Evolutionary conservation across 1,140 invertebrate genomes (phyloP).

Genomic region (Venustaconcha ellipsiformis): DNA sequence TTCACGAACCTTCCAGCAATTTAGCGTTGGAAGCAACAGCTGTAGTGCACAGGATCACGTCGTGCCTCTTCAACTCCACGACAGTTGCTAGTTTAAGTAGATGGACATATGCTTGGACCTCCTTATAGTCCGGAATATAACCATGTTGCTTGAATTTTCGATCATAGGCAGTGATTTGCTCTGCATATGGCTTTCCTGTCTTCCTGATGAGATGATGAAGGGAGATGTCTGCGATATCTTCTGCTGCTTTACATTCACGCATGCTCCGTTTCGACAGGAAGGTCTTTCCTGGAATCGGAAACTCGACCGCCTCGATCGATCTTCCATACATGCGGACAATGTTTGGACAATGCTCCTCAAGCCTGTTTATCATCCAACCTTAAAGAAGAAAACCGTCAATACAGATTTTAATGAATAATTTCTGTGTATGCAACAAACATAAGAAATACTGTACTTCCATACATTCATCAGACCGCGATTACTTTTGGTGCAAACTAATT

Average conservation of each 20-base stretch:
- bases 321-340: slow-evolving; percentile 59
- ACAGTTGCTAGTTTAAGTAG: slow-evolving; percentile 24
- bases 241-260: slow-evolving; percentile 21
- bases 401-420: no score
- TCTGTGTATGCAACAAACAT: no score
- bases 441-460: no score
- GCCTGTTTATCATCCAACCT: slow-evolving; percentile 24
- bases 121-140: slow-evolving; percentile 1
- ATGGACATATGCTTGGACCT: slow-evolving; percentile 14
- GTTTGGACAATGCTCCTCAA: slow-evolving; percentile 12
- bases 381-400: background rate
- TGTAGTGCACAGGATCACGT: slow-evolving; percentile 48
- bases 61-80: slow-evolving; percentile 38
- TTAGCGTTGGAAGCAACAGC: slow-evolving; percentile 35
- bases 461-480: no score
- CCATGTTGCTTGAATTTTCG: slow-evolving; percentile 24
- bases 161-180: slow-evolving; percentile 32
- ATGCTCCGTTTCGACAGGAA: slow-evolving; percentile 24
- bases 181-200: slow-evolving; percentile 39
- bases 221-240: slow-evolving; percentile 29
- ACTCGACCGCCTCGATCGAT: slow-evolving; percentile 29
- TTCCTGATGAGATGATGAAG: slow-evolving; percentile 50
- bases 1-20: slow-evolving; percentile 20
- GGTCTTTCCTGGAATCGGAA: slow-evolving; percentile 34
- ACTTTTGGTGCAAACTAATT: no score